These are phyloP conservation scores for Rhabdomys dilectus DNA, from an alignment of 2,113 vertebrate species.

Conservation along the genomic window DNA sequence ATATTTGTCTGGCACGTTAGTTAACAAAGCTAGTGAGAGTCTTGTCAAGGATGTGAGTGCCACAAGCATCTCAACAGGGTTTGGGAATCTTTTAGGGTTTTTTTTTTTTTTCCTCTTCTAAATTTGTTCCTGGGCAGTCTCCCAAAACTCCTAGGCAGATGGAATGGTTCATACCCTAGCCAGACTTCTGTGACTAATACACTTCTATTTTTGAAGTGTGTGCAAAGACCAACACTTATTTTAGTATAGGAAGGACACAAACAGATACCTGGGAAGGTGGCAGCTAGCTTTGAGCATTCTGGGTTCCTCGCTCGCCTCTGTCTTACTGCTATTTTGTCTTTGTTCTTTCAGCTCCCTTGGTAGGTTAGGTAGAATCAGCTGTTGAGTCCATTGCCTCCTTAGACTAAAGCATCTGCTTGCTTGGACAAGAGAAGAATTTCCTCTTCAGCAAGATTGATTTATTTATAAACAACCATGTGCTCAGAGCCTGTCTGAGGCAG, in stretches of 20 bases:
- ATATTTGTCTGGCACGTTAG: background rate
- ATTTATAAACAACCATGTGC: background rate
- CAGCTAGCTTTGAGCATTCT: background rate
- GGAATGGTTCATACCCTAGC: background rate
- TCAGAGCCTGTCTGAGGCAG: background rate
- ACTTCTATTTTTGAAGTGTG: slow-evolving; percentile 50
- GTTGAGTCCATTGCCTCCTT: background rate
- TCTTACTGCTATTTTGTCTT: background rate
- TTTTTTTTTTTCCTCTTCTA: background rate
- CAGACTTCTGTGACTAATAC: slow-evolving; percentile 50
- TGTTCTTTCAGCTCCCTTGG: background rate
- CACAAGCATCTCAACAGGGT: background rate
- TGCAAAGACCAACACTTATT: slow-evolving; percentile 21
- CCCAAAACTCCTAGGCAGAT: slow-evolving; percentile 35
- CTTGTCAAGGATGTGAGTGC: background rate
- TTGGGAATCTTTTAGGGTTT: background rate
- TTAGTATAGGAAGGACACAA: background rate
- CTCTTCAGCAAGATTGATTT: background rate
- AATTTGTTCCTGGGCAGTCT: slow-evolving; percentile 36
- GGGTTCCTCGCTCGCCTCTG: background rate
- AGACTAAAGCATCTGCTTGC: background rate
- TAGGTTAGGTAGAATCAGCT: background rate
- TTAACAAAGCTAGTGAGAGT: background rate
- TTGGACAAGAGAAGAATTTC: background rate
- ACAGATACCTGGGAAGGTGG: background rate